phyloP scores from a whole-genome alignment of 2,113 vertebrate species.

The Siphamia tubifer region DNA sequence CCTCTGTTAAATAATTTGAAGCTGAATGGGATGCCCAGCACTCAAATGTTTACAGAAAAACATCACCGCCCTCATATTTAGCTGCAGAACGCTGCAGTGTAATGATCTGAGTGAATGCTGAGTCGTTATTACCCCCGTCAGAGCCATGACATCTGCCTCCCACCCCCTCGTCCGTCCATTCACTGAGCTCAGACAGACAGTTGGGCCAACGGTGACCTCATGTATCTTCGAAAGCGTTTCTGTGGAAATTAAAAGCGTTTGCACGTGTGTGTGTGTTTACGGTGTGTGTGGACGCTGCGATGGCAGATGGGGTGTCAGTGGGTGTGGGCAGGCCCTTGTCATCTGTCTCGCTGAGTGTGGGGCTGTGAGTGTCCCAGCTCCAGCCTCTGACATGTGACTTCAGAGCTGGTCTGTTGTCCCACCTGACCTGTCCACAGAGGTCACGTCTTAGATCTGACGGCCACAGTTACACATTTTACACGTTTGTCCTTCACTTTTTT shows the following conservation, averaged over 20 bases:
- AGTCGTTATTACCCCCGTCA: slow-evolving; percentile 38
- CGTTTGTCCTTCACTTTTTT: slow-evolving; percentile 17
- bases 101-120: slow-evolving; percentile 17
- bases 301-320: slow-evolving; percentile 68
- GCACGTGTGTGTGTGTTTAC: slow-evolving; percentile 23
- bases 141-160: slow-evolving; percentile 25
- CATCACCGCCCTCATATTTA: neutral
- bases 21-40: neutral
- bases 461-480: neutral
- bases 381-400: slow-evolving; percentile 54
- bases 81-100: neutral
- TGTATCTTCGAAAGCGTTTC: slow-evolving; percentile 49
- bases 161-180: slow-evolving; percentile 9
- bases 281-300: slow-evolving; percentile 19
- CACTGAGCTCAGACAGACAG: slow-evolving; percentile 13
- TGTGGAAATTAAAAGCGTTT: slow-evolving; percentile 42
- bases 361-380: slow-evolving; percentile 52
- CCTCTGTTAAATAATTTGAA: neutral
- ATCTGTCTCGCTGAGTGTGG: slow-evolving; percentile 44
- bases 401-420: slow-evolving; percentile 27
- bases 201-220: slow-evolving; percentile 43
- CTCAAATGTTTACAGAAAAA: neutral
- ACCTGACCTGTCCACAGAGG: slow-evolving; percentile 31
- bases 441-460: neutral
- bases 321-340: slow-evolving; percentile 66